Conservation (phyloP, 64 coral and sea anemone species). For the Porites lutea region DNA sequence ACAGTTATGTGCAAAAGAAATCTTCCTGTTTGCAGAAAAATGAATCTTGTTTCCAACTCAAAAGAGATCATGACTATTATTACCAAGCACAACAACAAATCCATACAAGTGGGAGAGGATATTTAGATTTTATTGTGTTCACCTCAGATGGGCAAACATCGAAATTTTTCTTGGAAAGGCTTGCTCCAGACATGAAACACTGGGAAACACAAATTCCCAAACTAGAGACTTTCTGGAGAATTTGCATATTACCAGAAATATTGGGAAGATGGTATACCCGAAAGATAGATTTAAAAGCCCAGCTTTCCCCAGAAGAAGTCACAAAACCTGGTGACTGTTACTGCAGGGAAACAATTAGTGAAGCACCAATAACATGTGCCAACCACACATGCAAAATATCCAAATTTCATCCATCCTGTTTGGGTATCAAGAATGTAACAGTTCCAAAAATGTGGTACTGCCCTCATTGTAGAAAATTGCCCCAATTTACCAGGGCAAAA, state of each 20-base stretch:
- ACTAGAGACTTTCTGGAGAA: constrained; percentile 31
- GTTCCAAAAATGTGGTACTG: constrained; percentile 42
- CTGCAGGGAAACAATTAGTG: background rate
- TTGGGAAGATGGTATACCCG: constrained; percentile 36
- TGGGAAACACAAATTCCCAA: background rate
- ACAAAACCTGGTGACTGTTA: background rate
- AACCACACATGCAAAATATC: constrained; percentile 9
- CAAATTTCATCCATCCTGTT: constrained; percentile 33
- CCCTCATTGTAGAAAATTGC: constrained; percentile 58
- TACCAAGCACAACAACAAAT: constrained; percentile 34
- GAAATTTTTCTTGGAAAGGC: constrained; percentile 15
- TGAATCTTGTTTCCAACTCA: no score
- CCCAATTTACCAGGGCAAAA: constrained; percentile 49
- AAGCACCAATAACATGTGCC: constrained; percentile 39
- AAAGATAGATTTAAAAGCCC: background rate
- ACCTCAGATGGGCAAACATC: background rate
- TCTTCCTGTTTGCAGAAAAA: no score
- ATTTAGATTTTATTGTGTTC: constrained; percentile 48
- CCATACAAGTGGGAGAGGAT: background rate
- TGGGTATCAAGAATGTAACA: constrained; percentile 15
- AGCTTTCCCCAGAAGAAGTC: background rate
- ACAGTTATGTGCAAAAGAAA: no score
- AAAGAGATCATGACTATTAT: no score
- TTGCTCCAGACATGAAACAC: constrained; percentile 19
- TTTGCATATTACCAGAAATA: constrained; percentile 17